These are phyloP conservation scores for Scotopteryx bipunctaria DNA, from an alignment of 2,888 invertebrate species.

Conservation along the genomic window DNA sequence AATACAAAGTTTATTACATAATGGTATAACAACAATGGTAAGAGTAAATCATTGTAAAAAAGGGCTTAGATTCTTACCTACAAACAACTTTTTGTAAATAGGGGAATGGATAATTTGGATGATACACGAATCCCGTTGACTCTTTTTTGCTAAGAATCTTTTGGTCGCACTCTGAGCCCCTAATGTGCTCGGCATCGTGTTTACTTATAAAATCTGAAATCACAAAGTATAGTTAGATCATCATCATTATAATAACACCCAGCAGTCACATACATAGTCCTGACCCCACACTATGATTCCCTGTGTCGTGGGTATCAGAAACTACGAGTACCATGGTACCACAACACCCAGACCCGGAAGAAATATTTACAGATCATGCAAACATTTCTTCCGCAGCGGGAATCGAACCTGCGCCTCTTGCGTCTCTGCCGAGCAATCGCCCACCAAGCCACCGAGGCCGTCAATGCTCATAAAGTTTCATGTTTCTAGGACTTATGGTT, in stretches of 20 bases:
- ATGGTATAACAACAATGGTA: not conserved
- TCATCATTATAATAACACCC: not conserved
- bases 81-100: constrained; percentile 98
- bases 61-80: constrained; percentile 78
- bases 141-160: constrained; percentile 97
- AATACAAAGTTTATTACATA: constrained; percentile 1
- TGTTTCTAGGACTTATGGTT: too few relatives aligned
- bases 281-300: too few relatives aligned
- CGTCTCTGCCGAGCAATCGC: too few relatives aligned
- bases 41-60: not conserved
- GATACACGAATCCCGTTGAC: constrained; percentile 95
- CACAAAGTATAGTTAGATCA: too few relatives aligned
- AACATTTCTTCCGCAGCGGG: too few relatives aligned
- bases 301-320: too few relatives aligned
- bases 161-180: constrained; percentile 99
- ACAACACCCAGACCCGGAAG: too few relatives aligned
- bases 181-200: constrained; percentile 96
- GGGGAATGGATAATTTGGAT: constrained; percentile 97
- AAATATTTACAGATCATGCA: too few relatives aligned
- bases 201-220: constrained; percentile 94
- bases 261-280: not conserved
- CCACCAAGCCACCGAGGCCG: too few relatives aligned
- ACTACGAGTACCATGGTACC: too few relatives aligned
- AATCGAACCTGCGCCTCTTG: too few relatives aligned
- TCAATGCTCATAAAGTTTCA: too few relatives aligned